Evolutionary conservation across 2,888 invertebrate genomes (phyloP), one percentile per base, ranked within the genome.

Genomic region (Rhagonycha lutea): DNA sequence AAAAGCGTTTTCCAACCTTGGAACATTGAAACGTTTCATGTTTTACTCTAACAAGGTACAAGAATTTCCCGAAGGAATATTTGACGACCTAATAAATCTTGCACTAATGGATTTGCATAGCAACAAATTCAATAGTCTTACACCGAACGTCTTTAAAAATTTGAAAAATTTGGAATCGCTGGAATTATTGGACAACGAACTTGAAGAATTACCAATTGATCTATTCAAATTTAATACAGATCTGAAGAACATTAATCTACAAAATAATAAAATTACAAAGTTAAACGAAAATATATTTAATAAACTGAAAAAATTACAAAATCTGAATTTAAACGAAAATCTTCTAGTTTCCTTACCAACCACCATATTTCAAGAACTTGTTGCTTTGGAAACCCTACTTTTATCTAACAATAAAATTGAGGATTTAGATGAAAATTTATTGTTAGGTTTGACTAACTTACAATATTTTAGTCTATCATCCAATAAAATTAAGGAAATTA

Each of bases 241-340:
- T 0, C 26, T 75, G 7, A 68, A 68, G 9, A 24, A 60, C 4
- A 12, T 75, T 12, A 2, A 9, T 4, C 68, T 71, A 24, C 61
- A 8, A n/a, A 18, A 18, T 24, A 75, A 75, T 18, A 23, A 32
- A 62, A n/a, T 75, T 8, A 11, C 32, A 14, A 14, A 14, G 14
- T 10, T 75, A 12, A 26, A 23, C 10, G 12, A 12, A 18, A 32
- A 62, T 9, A 14, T 67, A 5, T 14, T 75, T 7, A 69, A 68
- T 23, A 60, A 68, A 18, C 11, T 69, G n/a, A 23, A 12, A 4
- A 75, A 72, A 62, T 26, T 75, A 60, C 24, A 75, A 69, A 47
- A 62, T 14, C n/a, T 75, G 9, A n/a, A 62, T 14, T 47, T 75
- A 11, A 47, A 71, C 10, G 23, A 69, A 2, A 75, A 75, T 28